Base-by-base conservation (phyloP, 2,888 invertebrate genomes). In the Rhingia rostrata region DNA sequence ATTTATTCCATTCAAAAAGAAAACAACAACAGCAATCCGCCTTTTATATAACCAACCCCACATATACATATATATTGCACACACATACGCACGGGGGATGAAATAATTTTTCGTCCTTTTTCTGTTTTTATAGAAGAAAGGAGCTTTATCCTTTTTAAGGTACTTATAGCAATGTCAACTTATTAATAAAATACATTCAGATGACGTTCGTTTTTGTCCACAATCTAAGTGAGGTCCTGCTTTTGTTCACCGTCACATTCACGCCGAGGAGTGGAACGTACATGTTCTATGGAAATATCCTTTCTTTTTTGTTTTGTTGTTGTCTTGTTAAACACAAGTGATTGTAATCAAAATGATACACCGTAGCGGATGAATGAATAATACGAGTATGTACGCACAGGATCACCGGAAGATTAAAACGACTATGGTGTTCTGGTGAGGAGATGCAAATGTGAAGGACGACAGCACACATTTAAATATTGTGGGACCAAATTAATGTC, bases 311-410 rank as follows among this genome's bases (percentile, higher is more conserved):
- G 6, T 41, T 32, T 69, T 22, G 35, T 53, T 58, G 66, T 56
- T 33, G 12, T 63, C 41, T 67, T 32, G 1, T 32, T 33, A 32
- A 45, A 32, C 22, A 63, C 37, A 75, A 64, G 49, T 49, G 81
- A 81, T 81, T 75, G 75, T 75, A 60, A 81, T 81, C 81, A 75
- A 70, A 81, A 81, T 81, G 64, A 75, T 75, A 75, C 64, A 75
- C 14, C 43, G 56, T 74, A 56, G 47, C 56, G 74, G 58, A 70
- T 81, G 75, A 58, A 81, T 81, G 56, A 49, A 22, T 67, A 80
- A 80, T 67, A 47, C 73, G 54, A 61, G 41, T 60, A 39, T 75
- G 14, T 51, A 49, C 39, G 22, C 47, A 69, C 49, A 58, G 32
- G 43, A 70, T 78, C 70, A 58, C 51, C 39, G 39, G 47, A 12